Base-by-base conservation (phyloP, 2,888 invertebrate genomes). In the Ctenicera cuprea region DNA sequence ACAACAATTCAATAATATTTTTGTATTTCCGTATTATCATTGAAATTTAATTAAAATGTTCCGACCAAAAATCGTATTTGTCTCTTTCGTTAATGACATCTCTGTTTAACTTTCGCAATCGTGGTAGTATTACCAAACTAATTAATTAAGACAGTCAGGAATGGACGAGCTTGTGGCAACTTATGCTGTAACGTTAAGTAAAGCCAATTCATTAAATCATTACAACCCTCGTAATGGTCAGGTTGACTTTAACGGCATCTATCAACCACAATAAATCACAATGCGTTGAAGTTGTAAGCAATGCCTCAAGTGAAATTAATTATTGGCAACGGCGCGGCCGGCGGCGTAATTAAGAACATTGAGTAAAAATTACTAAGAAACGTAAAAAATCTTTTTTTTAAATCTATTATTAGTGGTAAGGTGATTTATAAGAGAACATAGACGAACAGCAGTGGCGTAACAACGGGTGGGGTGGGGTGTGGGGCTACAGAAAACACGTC, bases 121-220 rank as follows among this genome's bases (percentile, higher is more conserved):
- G 16, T n/a, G 0, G 18, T 30, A 16, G 30, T 4, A n/a, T n/a
- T n/a, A 14, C 18, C 33, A 16, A 20, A 59, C 1, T 12, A 59
- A 59, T 59, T 38, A 57, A 57, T 57, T 57, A 57, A 57, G 57
- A 33, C 37, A 3, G 12, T 33, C 11, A 57, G 37, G 30, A 37
- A 57, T 37, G 57, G 37, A 37, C 57, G 11, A 14, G 14, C 33
- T 16, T n/a, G 12, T 41, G 14, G 59, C 37, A 30, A 30, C 26
- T n/a, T 16, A 59, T 59, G 18, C 20, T 43, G 22, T 20, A 22
- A 41, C 61, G 9, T 20, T 38, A 26, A 62, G 20, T 18, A 38
- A 45, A 62, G 30, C 45, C 38, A 45, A 62, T 62, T 62, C 62
- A 62, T 62, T 62, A 62, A 62, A 62, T 62, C 45, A 62, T 62